phyloP scores from a whole-genome alignment of 30 jellyfish, hydroid and myxozoan species.

The Clytia hemisphaerica region DNA sequence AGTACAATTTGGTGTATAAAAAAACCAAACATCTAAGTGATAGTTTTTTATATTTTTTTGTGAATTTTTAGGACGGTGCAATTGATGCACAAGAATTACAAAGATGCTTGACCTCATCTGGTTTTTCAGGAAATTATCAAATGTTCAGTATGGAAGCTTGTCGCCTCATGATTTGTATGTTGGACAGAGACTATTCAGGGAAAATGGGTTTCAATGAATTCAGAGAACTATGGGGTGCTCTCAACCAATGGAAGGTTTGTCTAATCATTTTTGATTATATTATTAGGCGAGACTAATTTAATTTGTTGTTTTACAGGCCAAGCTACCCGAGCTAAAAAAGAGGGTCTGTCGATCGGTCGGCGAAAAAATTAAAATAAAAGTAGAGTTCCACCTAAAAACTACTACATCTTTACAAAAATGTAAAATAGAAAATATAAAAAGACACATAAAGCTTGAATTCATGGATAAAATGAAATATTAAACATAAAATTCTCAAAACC shows the following conservation, averaged over 20 bases:
- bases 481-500: too few species aligned
- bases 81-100: conserved; percentile 90
- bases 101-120: conserved; percentile 93
- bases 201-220: conserved; percentile 98
- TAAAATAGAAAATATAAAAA: too few species aligned
- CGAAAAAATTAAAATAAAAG: too few species aligned
- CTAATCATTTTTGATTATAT: too few species aligned
- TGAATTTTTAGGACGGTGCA: conserved; percentile 62
- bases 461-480: too few species aligned
- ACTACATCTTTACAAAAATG: too few species aligned
- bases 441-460: too few species aligned
- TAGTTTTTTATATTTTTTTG: background rate
- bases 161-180: conserved; percentile 73
- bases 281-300: too few species aligned
- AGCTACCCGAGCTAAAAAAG: too few species aligned
- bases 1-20: background rate
- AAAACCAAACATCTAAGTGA: background rate
- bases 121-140: conserved; percentile 84
- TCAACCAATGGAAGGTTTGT: conserved; percentile 96
- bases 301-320: too few species aligned
- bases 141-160: conserved; percentile 95
- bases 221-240: conserved; percentile 92
- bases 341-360: too few species aligned
- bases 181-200: conserved; percentile 96
- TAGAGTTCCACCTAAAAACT: too few species aligned